Evolutionary conservation across 2,888 invertebrate genomes (phyloP), one percentile per base, ranked within the genome.

Genomic region (Xestia xanthographa): DNA sequence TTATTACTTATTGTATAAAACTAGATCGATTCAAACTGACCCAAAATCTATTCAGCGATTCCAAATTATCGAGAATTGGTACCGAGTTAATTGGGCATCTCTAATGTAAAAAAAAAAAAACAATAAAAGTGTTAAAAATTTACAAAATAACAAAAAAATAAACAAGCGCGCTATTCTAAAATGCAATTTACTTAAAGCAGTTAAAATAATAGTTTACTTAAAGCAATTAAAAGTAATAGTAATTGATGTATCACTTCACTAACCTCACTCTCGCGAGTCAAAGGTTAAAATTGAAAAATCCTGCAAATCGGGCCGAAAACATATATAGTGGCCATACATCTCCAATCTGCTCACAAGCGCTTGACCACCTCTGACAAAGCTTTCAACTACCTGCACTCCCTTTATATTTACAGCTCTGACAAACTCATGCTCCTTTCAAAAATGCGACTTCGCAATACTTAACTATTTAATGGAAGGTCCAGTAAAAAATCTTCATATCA

Each of bases 241-340:
- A 75, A 78, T 75, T 79, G 80, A 86, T 88, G 83, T 91, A 93
- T 92, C 92, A 94, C 95, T 95, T 95, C 94, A 94, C 94, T 92
- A 92, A 91, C 93, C 92, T 90, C 78, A 89, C 87, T 82, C 91
- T 84, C 86, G 85, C 81, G 87, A 87, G 89, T 86, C 81, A 72
- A 79, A 86, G 91, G 89, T 89, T 88, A 86, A 88, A 89, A 92
- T 92, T 92, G 91, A 93, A 94, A 94, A 93, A 94, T 93, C 93
- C 93, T 94, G 94, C 92, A 92, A 94, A 94, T 93, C 94, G 94
- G 96, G 95, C 96, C 96, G 94, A 95, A 96, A 96, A 97, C 96
- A 97, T 96, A 97, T 96, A 95, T 92, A 93, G 93, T 95, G 96
- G 96, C 96, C 96, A 92, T 90, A 92, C 93, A 91, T 91, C 92